A percentile compares a stretch with the other conserved stretches of the same genome.
These are phyloP conservation scores for Pelobates fuscus DNA, from an alignment of 2,113 vertebrate species.

Conservation along the genomic window DNA sequence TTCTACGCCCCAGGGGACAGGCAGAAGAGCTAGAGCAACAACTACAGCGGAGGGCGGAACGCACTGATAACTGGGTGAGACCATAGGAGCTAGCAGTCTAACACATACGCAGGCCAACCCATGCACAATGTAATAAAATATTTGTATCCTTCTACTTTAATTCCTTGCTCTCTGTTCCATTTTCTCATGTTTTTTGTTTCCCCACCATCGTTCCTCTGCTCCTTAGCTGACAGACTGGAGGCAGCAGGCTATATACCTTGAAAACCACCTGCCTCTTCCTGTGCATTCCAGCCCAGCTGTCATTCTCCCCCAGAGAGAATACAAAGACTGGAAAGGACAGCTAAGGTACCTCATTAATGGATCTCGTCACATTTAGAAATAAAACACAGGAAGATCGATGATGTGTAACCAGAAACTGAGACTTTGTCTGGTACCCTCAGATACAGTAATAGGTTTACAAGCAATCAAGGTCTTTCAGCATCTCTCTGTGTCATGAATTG, in stretches of 20 bases:
- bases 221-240: conserved; percentile 77
- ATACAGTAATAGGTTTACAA: no score
- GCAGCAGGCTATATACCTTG: conserved; percentile 76
- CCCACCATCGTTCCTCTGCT: no score
- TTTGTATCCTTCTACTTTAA: no score
- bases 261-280: conserved; percentile 73
- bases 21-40: conserved; percentile 69
- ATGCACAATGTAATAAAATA: no score
- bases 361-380: background rate
- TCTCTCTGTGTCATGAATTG: no score
- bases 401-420: no score
- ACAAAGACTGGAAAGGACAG: conserved; percentile 77
- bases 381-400: no score
- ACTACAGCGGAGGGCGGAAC: conserved; percentile 67
- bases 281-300: conserved; percentile 82
- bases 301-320: conserved; percentile 77
- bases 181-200: background rate
- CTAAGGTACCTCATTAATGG: conserved; percentile 63
- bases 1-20: conserved; percentile 63
- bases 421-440: no score
- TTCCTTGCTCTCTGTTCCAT: background rate
- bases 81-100: background rate
- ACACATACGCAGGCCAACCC: no score
- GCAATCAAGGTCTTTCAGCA: no score
- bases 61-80: conserved; percentile 76